Evolutionary conservation across 2,888 invertebrate species (phyloP), one percentile per base, ranked within the genome.

Genomic region (Pediacus dermestoides): DNA sequence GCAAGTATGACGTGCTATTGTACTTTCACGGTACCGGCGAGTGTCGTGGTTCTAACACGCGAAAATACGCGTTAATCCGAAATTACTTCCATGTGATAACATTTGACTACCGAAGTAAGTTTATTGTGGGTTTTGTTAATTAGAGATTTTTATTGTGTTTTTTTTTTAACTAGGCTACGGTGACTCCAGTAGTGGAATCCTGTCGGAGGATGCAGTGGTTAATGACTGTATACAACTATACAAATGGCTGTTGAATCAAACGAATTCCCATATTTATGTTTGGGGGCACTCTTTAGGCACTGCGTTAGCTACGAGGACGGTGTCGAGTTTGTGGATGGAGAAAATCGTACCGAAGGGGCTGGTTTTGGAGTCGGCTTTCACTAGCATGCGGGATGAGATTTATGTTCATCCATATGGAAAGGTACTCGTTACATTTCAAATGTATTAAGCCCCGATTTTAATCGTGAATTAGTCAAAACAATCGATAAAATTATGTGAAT

Each of bases 51-150:
- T 54, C 59, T 30, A 54, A 51, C 32, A 71, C 83, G 16, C 78
- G 82, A 59, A 73, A 91, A 39, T 91, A 92, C 65, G 79, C 82
- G 59, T 66, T 88, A 25, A 71, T 93, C 13, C 75, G 81, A 44
- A 70, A 74, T 25, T 60, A 56, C 38, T 67, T 66, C 42, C 67
- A 68, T 42, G 57, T 69, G 3, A 57, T 69, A 16, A 58, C 66
- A 3, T 63, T 67, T 41, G 69, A 69, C 49, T 69, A 68, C 39
- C 58, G 69, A 60, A 55, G 68, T 68, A 55, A 52, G 47, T 42
- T 23, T 11, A 10, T 4, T 28, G 7, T n/a, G 8, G 9, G 2
- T 32, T 30, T 36, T 13, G 30, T 12, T 23, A 26, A 9, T 7
- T 14, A 15, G 15, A 28, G 12, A 33, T 34, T 12, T 2, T 34